Evolutionary conservation across 2,113 vertebrate genomes (phyloP).

Genomic region (Mixornis gularis): DNA sequence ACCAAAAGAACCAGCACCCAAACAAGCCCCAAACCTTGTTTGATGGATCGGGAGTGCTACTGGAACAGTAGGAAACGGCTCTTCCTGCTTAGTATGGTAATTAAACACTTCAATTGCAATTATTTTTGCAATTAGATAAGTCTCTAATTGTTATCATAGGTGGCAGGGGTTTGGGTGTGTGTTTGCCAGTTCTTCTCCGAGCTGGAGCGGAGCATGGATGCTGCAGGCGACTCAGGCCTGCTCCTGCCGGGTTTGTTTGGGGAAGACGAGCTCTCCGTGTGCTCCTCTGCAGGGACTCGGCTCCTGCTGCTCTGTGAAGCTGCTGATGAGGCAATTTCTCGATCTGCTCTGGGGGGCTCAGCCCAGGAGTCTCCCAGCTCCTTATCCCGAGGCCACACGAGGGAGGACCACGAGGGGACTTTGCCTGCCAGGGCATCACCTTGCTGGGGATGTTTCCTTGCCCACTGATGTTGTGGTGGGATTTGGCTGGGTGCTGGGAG

Average conservation of each 20-base stretch:
- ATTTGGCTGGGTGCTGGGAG: not conserved
- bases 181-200: not conserved
- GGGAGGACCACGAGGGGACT: accelerated
- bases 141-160: constrained; percentile 69
- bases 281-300: not conserved
- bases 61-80: constrained; percentile 22
- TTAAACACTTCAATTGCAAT: constrained; percentile 74
- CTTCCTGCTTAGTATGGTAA: constrained; percentile 67
- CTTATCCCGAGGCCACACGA: accelerated
- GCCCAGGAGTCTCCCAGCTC: not conserved
- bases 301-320: not conserved
- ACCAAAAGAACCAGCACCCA: not conserved
- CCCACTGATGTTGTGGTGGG: accelerated
- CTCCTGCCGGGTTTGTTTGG: not conserved
- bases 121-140: constrained; percentile 76
- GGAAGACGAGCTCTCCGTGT: accelerated
- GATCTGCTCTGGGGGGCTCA: not conserved
- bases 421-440: not conserved
- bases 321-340: not conserved
- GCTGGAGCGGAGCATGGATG: not conserved
- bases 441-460: not conserved
- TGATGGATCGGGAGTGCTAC: constrained; percentile 45
- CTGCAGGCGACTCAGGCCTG: not conserved
- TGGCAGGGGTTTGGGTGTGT: constrained; percentile 27
- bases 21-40: constrained; percentile 51